These are phyloP conservation scores for Mellivora capensis DNA, from an alignment of 2,113 vertebrate species.

Conservation along the genomic window DNA sequence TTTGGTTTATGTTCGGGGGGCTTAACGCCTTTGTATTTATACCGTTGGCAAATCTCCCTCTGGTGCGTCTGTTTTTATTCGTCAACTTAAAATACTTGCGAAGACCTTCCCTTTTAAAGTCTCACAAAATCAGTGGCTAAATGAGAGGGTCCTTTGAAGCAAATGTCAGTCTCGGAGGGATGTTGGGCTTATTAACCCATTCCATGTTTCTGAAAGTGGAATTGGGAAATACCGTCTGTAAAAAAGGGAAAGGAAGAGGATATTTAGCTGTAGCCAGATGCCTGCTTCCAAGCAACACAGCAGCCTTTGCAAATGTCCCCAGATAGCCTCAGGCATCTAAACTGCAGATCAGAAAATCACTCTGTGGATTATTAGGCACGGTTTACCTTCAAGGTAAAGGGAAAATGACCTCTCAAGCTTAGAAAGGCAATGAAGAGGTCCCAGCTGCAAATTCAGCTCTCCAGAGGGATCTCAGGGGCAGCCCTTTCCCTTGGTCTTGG, in stretches of 20 bases:
- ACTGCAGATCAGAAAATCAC: constrained; percentile 42
- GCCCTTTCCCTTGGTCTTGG: background rate
- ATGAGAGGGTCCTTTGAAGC: constrained; percentile 37
- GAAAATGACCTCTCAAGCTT: constrained; percentile 21
- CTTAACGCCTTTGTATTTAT: constrained; percentile 65
- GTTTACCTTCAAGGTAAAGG: constrained; percentile 52
- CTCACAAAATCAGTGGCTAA: constrained; percentile 34
- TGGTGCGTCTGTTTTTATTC: constrained; percentile 66
- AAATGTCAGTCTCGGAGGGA: constrained; percentile 24
- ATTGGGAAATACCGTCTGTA: constrained; percentile 16
- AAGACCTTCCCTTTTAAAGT: constrained; percentile 45
- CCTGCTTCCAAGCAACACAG: constrained; percentile 4
- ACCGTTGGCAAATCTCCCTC: constrained; percentile 63
- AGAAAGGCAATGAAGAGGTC: background rate
- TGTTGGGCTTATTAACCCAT: constrained; percentile 10
- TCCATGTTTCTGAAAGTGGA: constrained; percentile 15
- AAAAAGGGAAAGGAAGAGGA: background rate
- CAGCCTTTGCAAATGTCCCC: constrained; percentile 34
- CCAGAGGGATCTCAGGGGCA: background rate
- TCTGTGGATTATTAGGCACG: constrained; percentile 12
- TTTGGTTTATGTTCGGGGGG: constrained; percentile 42
- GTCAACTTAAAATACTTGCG: constrained; percentile 62
- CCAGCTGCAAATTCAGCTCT: background rate
- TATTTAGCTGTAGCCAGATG: constrained; percentile 2
- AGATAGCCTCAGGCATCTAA: constrained; percentile 31